Evolutionary conservation across 2,113 vertebrate species (phyloP).

Genomic region (Lates calcarifer): DNA sequence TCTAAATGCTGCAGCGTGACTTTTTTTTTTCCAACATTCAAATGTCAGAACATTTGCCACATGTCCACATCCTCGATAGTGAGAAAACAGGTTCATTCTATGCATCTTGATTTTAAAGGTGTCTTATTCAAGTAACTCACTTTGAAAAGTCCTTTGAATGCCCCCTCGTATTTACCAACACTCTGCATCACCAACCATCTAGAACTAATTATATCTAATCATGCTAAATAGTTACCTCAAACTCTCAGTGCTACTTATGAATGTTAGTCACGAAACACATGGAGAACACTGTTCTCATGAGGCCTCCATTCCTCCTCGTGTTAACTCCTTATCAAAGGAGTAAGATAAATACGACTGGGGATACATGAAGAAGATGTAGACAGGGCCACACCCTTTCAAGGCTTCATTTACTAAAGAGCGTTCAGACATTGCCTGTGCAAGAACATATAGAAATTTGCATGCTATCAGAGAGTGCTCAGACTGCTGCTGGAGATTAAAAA

Average conservation of each 20-base stretch:
- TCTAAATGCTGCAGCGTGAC: not conserved
- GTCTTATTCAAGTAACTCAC: conserved; percentile 16
- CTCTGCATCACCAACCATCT: conserved; percentile 36
- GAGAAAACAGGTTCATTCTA: not conserved
- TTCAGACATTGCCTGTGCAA: not conserved
- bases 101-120: conserved; percentile 12
- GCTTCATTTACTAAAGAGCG: not conserved
- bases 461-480: not conserved
- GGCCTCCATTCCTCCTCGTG: conserved; percentile 19
- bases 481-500: conserved; percentile 29
- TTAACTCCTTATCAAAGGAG: conserved; percentile 37
- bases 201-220: conserved; percentile 63
- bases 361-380: not conserved
- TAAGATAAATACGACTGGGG: conserved; percentile 40
- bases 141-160: conserved; percentile 47
- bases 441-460: conserved; percentile 40
- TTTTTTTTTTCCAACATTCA: not conserved
- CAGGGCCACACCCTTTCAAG: conserved; percentile 2
- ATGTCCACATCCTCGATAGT: not conserved
- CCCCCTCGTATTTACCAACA: conserved; percentile 29
- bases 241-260: conserved; percentile 36
- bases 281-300: conserved; percentile 17
- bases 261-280: conserved; percentile 51
- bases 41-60: not conserved
- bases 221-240: conserved; percentile 34